A percentile compares a stretch with the other conserved stretches of the same genome.
Evolutionary conservation across 2,888 invertebrate genomes (phyloP).

Genomic region (Seira sanloemensis): DNA sequence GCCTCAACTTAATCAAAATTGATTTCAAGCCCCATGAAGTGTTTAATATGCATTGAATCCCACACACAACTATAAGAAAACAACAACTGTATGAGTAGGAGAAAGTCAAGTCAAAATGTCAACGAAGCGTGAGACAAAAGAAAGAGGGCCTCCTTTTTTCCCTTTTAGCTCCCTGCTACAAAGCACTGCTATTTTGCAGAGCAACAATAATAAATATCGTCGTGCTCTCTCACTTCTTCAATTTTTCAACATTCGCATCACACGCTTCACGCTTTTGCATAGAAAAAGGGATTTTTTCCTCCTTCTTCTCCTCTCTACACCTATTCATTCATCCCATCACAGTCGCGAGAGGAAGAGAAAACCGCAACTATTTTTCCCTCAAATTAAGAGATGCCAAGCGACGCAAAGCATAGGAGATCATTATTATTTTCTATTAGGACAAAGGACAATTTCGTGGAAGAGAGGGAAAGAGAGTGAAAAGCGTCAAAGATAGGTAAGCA

Average conservation of each 20-base stretch:
- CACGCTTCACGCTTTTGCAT: conserved; percentile 13
- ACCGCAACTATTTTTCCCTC: neutral
- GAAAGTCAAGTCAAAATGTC: conserved; percentile 27
- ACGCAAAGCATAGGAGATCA: neutral
- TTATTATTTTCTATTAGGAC: conserved; percentile 12
- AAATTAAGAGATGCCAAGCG: neutral
- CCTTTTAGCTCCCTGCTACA: too few relatives aligned
- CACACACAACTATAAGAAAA: conserved; percentile 24
- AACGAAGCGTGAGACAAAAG: conserved; percentile 52
- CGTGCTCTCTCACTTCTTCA: neutral
- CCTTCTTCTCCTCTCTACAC: too few relatives aligned
- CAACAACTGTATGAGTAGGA: too few relatives aligned
- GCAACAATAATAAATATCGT: conserved; percentile 13
- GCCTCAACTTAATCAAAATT: conserved; percentile 45
- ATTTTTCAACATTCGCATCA: conserved; percentile 16
- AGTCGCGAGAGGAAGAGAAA: neutral
- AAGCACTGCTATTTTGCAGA: too few relatives aligned
- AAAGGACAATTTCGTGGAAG: neutral
- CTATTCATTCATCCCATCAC: neutral
- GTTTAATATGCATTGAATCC: conserved; percentile 48
- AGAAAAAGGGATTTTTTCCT: neutral
- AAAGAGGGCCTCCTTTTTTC: too few relatives aligned
- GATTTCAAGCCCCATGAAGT: conserved; percentile 49
- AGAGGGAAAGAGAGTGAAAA: neutral
- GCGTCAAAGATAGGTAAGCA: conserved; percentile 15